Conservation (phyloP, 2,113 vertebrate genomes). For the Colius striatus region DNA sequence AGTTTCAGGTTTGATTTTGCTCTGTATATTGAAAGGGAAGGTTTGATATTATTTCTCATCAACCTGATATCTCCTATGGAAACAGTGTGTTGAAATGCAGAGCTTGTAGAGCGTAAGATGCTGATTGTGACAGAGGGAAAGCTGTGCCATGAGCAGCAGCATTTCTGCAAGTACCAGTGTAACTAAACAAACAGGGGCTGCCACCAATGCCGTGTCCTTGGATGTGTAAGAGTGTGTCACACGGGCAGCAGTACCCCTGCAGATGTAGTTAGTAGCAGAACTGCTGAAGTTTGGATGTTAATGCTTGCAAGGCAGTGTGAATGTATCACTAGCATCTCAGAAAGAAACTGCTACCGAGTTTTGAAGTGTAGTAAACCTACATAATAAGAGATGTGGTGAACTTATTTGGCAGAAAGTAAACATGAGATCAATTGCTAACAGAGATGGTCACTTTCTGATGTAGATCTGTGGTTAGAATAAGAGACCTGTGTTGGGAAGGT, state of each 20-base stretch:
- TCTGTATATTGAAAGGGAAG: neutral
- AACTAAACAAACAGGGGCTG: neutral
- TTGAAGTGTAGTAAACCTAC: neutral
- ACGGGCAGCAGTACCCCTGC: neutral
- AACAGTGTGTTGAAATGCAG: neutral
- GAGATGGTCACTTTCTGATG: neutral
- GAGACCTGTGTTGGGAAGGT: neutral
- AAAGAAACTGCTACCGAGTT: neutral
- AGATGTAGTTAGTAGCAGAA: neutral
- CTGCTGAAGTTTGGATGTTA: neutral
- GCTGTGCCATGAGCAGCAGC: neutral
- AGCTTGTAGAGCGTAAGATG: neutral
- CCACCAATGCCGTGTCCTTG: neutral
- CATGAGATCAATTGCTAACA: neutral
- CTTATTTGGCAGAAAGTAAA: neutral
- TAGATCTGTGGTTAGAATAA: neutral
- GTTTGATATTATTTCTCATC: neutral
- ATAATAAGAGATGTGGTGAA: neutral
- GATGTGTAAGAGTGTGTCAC: neutral
- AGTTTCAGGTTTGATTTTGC: neutral
- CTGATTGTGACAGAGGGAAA: neutral
- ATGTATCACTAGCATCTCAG: neutral
- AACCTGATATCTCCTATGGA: accelerated
- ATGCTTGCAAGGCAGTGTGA: neutral
- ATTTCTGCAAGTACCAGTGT: neutral